Evolutionary conservation across 2,113 vertebrate genomes (phyloP).

Genomic region (Candoia aspera): DNA sequence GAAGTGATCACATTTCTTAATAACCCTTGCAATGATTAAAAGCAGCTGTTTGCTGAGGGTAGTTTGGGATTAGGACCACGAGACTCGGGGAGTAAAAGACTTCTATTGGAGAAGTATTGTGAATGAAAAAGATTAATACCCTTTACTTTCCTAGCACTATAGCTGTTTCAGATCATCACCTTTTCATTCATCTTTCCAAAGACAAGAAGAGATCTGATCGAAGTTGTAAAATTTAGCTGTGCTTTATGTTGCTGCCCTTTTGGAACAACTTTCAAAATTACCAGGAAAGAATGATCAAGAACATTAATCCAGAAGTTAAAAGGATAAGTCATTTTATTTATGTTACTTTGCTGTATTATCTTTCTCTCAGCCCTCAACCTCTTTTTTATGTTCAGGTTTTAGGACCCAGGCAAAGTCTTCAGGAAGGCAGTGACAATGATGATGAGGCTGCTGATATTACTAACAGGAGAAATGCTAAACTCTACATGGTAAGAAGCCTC

Average conservation of each 20-base stretch:
- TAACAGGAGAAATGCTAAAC: slow-evolving; percentile 87
- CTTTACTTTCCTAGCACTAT: background rate
- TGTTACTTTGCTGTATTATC: background rate
- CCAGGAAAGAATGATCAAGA: background rate
- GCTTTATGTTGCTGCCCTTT: background rate
- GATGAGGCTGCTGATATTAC: slow-evolving; percentile 81
- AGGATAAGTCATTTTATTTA: background rate
- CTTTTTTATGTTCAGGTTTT: slow-evolving; percentile 75
- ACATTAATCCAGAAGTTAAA: background rate
- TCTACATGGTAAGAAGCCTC: slow-evolving; percentile 81
- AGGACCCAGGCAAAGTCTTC: slow-evolving; percentile 79
- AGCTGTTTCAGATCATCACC: background rate
- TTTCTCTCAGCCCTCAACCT: background rate
- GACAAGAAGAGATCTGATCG: background rate
- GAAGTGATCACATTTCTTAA: background rate
- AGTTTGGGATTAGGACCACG: background rate
- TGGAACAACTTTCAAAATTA: background rate
- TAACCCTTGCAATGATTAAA: background rate
- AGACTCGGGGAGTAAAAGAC: background rate
- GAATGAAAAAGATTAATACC: background rate
- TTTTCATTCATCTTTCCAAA: background rate
- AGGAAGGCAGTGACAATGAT: slow-evolving; percentile 71
- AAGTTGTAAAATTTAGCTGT: background rate
- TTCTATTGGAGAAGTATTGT: background rate
- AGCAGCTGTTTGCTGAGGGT: background rate